Percentiles rank a stretch among this genome's conserved stretches.
Evolutionary conservation across 2,113 vertebrate species (phyloP).

Genomic region (Carollia perspicillata): DNA sequence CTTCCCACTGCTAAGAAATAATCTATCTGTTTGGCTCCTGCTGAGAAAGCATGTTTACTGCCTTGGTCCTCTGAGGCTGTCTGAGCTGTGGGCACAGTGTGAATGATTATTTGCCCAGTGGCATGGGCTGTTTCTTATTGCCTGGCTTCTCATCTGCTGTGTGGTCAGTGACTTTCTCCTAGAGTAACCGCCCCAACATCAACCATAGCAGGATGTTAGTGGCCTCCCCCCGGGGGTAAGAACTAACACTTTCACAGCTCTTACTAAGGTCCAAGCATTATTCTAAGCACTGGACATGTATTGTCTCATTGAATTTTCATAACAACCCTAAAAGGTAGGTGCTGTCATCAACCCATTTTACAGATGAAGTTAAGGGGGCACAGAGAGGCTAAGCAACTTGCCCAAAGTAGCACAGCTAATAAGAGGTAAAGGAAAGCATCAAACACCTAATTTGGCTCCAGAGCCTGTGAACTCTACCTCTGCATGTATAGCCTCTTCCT

Average conservation of each 20-base stretch:
- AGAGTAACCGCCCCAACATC: background rate
- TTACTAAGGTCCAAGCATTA: background rate
- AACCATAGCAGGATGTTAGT: background rate
- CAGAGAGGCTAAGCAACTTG: background rate
- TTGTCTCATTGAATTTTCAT: background rate
- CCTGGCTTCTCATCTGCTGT: background rate
- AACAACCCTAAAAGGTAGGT: background rate
- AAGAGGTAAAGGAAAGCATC: background rate
- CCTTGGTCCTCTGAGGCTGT: background rate
- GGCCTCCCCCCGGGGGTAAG: background rate
- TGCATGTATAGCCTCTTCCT: background rate
- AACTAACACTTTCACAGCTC: background rate
- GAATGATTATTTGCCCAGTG: background rate
- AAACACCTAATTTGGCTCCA: background rate
- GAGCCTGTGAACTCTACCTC: background rate
- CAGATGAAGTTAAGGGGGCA: background rate
- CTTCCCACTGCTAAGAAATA: background rate
- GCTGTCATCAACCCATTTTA: background rate
- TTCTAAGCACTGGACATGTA: background rate
- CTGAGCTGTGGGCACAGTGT: background rate
- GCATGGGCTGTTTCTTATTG: background rate
- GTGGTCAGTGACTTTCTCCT: background rate
- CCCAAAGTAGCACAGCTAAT: background rate
- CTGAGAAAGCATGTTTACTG: background rate
- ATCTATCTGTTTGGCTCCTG: background rate